phyloP scores from a whole-genome alignment of 2,888 invertebrate species.

The Isotomurus palustris region DNA sequence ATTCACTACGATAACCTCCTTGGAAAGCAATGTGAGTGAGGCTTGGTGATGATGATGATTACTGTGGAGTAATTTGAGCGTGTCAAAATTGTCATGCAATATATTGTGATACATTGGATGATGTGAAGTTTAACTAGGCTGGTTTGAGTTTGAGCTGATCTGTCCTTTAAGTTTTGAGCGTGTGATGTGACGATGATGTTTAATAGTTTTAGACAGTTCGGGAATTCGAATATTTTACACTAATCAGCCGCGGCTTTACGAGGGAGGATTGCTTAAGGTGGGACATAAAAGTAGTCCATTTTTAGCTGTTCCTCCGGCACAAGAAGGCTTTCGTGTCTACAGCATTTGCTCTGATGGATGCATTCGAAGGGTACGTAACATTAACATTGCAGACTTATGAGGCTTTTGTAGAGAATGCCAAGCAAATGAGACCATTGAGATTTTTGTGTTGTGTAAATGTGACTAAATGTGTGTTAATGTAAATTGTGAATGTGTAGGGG shows the following conservation, averaged over 20 bases:
- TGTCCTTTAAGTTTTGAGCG: too few species aligned
- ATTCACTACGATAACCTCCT: slow-evolving; percentile 77
- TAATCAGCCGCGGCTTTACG: slow-evolving; percentile 64
- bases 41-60: background rate
- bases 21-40: slow-evolving; percentile 37
- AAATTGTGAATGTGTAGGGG: slow-evolving; percentile 14
- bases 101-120: background rate
- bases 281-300: slow-evolving; percentile 75
- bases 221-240: slow-evolving; percentile 77
- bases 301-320: slow-evolving; percentile 77
- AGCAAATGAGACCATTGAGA: too few species aligned
- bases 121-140: background rate
- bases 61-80: too few species aligned
- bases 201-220: slow-evolving; percentile 65
- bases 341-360: slow-evolving; percentile 80
- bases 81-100: background rate
- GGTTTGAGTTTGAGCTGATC: background rate
- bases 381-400: background rate
- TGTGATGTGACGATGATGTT: too few species aligned
- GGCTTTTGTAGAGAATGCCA: too few species aligned
- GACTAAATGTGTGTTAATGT: too few species aligned
- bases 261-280: slow-evolving; percentile 73
- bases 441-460: too few species aligned
- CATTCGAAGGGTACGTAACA: slow-evolving; percentile 62
- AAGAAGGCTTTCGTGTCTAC: slow-evolving; percentile 71